A percentile compares a stretch with the other conserved stretches of the same genome.
Evolutionary conservation across 2,797 vertebrate genomes (phyloP).

Genomic region (Mormyrops attenuatus): DNA sequence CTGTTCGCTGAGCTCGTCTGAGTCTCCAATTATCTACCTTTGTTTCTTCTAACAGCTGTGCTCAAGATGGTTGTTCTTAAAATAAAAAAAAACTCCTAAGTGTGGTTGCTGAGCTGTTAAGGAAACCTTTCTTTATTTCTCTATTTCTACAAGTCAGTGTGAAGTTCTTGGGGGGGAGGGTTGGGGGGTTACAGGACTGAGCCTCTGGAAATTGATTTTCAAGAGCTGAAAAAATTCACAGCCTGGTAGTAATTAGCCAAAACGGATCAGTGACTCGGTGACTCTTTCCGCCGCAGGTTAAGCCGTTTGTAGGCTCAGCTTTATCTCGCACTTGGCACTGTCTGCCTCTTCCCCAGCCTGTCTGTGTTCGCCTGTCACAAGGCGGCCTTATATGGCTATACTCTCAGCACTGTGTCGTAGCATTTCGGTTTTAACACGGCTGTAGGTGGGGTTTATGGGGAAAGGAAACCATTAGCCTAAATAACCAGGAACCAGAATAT

Average conservation of each 20-base stretch:
- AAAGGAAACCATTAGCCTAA: neutral
- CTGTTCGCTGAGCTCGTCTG: constrained; percentile 58
- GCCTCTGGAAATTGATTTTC: constrained; percentile 98
- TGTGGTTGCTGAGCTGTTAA: neutral
- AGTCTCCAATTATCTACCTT: constrained; percentile 60
- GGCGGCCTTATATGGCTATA: neutral
- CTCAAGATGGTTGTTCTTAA: constrained; percentile 64
- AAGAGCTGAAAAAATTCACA: constrained; percentile 83
- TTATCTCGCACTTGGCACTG: neutral
- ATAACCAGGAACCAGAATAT: neutral
- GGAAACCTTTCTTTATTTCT: neutral
- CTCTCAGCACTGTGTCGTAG: neutral
- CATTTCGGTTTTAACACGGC: neutral
- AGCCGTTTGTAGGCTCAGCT: neutral
- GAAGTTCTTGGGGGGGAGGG: constrained; percentile 75
- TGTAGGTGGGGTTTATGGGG: neutral
- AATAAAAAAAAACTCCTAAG: constrained; percentile 33
- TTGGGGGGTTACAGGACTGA: constrained; percentile 77
- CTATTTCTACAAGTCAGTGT: constrained; percentile 40
- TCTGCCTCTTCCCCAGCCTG: constrained; percentile 47
- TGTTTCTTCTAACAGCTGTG: constrained; percentile 72
- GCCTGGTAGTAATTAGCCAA: constrained; percentile 98
- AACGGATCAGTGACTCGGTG: constrained; percentile 91
- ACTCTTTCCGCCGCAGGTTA: constrained; percentile 53
- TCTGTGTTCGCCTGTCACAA: constrained; percentile 66